Evolutionary conservation across 1,140 invertebrate genomes (phyloP).

Genomic region (Psix sp.): DNA sequence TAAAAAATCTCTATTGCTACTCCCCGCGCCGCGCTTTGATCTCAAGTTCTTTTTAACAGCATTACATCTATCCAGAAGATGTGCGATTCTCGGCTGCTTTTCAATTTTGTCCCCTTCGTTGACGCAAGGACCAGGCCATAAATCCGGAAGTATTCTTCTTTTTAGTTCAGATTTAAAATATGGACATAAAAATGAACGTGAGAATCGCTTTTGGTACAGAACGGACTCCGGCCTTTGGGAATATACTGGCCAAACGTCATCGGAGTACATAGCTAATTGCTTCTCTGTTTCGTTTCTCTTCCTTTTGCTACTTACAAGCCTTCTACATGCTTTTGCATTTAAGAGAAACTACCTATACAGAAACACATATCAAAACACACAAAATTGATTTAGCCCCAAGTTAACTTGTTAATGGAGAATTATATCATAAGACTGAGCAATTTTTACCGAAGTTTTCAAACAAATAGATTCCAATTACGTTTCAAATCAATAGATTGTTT

Average conservation of each 20-base stretch:
- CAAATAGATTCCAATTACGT: too few relatives aligned
- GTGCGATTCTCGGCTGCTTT: conserved; percentile 61
- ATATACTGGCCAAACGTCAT: conserved; percentile 70
- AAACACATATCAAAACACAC: not conserved
- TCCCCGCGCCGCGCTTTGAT: conserved; percentile 48
- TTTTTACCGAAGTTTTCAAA: too few relatives aligned
- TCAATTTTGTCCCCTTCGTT: conserved; percentile 64
- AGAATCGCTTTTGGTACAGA: conserved; percentile 24
- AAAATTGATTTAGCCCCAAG: too few relatives aligned
- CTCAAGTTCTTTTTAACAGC: conserved; percentile 53
- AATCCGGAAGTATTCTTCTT: conserved; percentile 55
- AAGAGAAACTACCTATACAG: conserved; percentile 54
- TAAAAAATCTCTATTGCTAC: conserved; percentile 13
- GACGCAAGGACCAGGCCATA: conserved; percentile 27
- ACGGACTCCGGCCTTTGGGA: conserved; percentile 55
- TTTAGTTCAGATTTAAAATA: conserved; percentile 45
- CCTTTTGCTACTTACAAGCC: conserved; percentile 61
- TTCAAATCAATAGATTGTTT: too few relatives aligned
- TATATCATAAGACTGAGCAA: too few relatives aligned
- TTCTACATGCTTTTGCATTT: conserved; percentile 77
- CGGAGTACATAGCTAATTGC: conserved; percentile 72
- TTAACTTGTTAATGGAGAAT: too few relatives aligned
- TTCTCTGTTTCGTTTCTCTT: conserved; percentile 70
- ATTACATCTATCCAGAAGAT: conserved; percentile 48
- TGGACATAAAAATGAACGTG: conserved; percentile 28